Evolutionary conservation across 1,140 invertebrate species (phyloP), one percentile per base, ranked within the genome.

Genomic region (Stegodyphus dumicola): DNA sequence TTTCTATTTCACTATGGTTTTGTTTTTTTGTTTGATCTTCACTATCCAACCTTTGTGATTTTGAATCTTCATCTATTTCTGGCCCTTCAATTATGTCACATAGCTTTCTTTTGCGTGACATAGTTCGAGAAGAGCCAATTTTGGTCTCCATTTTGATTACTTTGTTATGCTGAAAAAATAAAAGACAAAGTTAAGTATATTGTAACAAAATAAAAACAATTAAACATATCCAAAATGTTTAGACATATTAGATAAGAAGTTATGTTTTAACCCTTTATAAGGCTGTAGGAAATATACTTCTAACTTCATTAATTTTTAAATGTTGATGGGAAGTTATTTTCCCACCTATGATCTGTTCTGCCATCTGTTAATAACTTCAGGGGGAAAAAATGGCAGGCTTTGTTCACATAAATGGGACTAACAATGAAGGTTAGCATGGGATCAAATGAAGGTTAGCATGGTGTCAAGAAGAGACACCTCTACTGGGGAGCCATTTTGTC

Each of bases 1-100:
- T 98, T 90, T 99, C 97, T 85, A 99, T 98, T 91, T 98, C 96
- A 90, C 96, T 98, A 91, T 99, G 97, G 91, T 98, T 98, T 91
- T 97, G 95, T 17, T 83, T 87, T 15, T 86, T 86, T 5, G 84
- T 86, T 49, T 77, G 67, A 48, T 86, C 84, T 54, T 79, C 69
- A 17, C 48, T 17, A 65, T 86, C 84, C 18, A 48, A 66, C 10
- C 53, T 77, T 15, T 52, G 48, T 18, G 53, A 56, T 54, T 86
- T 86, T 0, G 73, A 69, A 15, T 18, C 65, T 10, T 77, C 18
- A 53, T 78, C 75, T 13, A 60, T 51, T 64, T 73, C 76, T 13
- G 66, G 65, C 6, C 56, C 56, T 52, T 77, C 76, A 51, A 76
- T 33, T 7, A 60, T 64, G 33, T 71, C 66, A 73, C 66, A 64